Percentiles rank a stretch among this genome's conserved stretches.
phyloP scores from a whole-genome alignment of 2,113 vertebrate species.

The Indicator indicator region DNA sequence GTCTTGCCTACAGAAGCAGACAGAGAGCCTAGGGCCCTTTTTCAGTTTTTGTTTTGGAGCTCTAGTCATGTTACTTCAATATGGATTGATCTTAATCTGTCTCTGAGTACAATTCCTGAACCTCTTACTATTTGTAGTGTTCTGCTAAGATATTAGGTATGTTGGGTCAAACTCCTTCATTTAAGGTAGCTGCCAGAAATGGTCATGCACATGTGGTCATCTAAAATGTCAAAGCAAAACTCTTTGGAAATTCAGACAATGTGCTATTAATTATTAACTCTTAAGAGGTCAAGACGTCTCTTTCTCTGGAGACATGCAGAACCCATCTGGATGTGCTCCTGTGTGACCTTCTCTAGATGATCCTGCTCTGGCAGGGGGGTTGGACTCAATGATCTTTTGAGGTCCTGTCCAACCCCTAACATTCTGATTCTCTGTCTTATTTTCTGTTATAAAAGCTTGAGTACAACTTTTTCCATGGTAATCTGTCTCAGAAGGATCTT shows the following conservation, averaged over 20 bases:
- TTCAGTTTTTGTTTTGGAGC: not conserved
- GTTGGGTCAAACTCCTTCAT: not conserved
- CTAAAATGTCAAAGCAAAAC: not conserved
- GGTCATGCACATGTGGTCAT: not conserved
- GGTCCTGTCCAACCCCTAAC: too few relatives aligned
- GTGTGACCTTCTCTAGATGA: too few relatives aligned
- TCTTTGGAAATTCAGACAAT: not conserved
- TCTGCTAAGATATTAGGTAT: not conserved
- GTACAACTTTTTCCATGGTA: not conserved
- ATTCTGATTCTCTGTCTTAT: not conserved
- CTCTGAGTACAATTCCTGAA: not conserved
- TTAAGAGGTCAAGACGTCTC: not conserved
- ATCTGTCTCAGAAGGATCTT: not conserved
- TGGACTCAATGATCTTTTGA: too few relatives aligned
- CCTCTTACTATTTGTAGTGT: not conserved
- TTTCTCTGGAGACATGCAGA: too few relatives aligned
- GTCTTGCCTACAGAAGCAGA: not conserved
- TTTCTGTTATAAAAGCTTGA: not conserved
- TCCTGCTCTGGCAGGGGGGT: too few relatives aligned
- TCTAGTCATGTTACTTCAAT: not conserved
- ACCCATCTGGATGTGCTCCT: too few relatives aligned
- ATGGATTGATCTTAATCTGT: not conserved
- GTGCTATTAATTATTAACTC: not conserved
- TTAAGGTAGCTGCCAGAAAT: not conserved
- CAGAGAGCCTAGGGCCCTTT: not conserved